Evolutionary conservation across 2,888 invertebrate genomes (phyloP), one percentile per base, ranked within the genome.

Genomic region (Drosophila bunnanda): DNA sequence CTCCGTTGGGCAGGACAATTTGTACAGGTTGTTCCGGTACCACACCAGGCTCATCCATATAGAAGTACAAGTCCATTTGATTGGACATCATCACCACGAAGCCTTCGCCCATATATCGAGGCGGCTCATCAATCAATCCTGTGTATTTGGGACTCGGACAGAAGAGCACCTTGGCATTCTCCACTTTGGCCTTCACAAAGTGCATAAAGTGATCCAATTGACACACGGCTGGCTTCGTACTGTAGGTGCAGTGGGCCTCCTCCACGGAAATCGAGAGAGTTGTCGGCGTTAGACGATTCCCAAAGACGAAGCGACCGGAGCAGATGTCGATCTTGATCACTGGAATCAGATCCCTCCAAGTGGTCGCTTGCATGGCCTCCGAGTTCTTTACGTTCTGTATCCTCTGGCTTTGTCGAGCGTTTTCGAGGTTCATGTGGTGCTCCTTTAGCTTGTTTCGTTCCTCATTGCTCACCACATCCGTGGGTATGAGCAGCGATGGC

Each of bases 101-200:
- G 0, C 99, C 99, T 93, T 98, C 98, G 6, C 99, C 99, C 99
- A 99, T 99, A 89, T 97, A 98, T 38, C 97, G 93, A 0, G 99
- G 99, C 0, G 99, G 98, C 87, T 98, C 98, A 92, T 98, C 98
- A 7, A 97, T 95, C 94, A 97, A 95, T 8, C 98, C 97, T 4
- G 96, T 97, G 92, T 98, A 99, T 90, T 98, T 98, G 2, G 97
- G 97, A 93, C 98, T 98, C 17, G 98, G 98, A n/a, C 98, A 98
- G 76, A 99, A 94, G 93, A 98, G 96, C 0, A 98, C 97, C 93
- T 98, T 96, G 75, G 98, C 97, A 93, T 98, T 99, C 92, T 99
- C 99, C 8, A 97, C 97, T 92, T 97, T 97, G 69, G 97, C 97
- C 93, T 98, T 98, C 12, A 97, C 95, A 85, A 98, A 97, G 92